Percentiles rank a stretch among this genome's conserved stretches.
phyloP scores from a whole-genome alignment of 2,797 vertebrate genomes.

The Myotis findleyi region DNA sequence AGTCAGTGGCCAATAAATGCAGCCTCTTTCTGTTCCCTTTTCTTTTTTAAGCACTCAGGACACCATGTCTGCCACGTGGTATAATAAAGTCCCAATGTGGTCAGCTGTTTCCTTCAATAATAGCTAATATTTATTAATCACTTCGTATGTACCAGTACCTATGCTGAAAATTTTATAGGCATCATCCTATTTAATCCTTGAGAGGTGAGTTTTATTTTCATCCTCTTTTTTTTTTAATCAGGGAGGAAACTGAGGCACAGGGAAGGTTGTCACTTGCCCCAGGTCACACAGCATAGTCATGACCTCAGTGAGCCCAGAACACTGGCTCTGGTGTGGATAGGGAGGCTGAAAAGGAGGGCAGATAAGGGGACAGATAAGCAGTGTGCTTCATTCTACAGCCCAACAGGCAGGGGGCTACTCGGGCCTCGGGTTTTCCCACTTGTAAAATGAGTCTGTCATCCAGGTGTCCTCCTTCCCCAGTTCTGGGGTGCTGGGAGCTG shows the following conservation, averaged over 20 bases:
- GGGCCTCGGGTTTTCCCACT: neutral
- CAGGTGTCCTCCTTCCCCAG: neutral
- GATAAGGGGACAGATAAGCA: neutral
- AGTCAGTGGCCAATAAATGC: neutral
- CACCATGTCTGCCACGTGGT: neutral
- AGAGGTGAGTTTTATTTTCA: neutral
- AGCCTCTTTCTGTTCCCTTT: neutral
- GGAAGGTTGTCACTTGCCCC: neutral
- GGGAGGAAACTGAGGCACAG: neutral
- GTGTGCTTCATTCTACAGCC: neutral
- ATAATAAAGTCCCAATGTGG: neutral
- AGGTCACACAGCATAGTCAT: neutral
- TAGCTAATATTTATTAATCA: neutral
- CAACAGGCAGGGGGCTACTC: neutral
- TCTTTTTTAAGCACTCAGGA: neutral
- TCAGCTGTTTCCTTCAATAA: neutral
- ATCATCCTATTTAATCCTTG: neutral
- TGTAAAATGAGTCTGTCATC: neutral
- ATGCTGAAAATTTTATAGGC: neutral
- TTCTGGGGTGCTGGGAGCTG: neutral
- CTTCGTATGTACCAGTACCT: neutral
- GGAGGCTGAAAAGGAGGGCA: neutral
- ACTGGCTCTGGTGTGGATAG: neutral
- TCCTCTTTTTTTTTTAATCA: neutral
- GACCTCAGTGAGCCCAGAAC: neutral